Base-by-base conservation (phyloP, 1,140 invertebrate genomes). In the Drosophila guanche region DNA sequence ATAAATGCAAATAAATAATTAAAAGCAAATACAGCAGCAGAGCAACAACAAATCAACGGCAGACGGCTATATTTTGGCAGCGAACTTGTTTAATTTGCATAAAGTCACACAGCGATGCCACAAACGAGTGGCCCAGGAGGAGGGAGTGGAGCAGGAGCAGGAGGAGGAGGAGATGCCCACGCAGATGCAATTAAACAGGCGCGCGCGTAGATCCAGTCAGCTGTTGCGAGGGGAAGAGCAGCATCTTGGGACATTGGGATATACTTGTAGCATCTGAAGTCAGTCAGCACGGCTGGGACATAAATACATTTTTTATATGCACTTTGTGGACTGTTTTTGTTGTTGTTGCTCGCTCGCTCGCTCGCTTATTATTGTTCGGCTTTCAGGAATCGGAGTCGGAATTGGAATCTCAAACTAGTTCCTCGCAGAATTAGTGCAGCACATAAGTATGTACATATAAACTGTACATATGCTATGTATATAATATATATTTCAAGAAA, bases 1-100 rank as follows among this genome's bases (percentile, higher is more conserved):
- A 70, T 70, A 57, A 66, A 78, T 68, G 62, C 79, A 85, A 85
- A 88, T 88, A 83, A 86, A 86, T 79, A 86, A 88, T 76, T 88
- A 83, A 88, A 88, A 58, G 48, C 83, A 88, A 78, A 86, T 71
- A 76, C 56, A 84, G 46, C 37, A 53, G 16, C 20, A 5, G 42
- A 47, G 40, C 50, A 61, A 66, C 56, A 55, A 58, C 76, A 79
- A 79, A 67, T 79, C 57, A 59, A 55, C 65, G 43, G 43, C 59
- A 43, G 54, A 55, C 57, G 27, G 73, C 63, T 67, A 67, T 85
- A 81, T 85, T 80, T 86, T 88, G 81, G 81, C 83, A 81, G 71
- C 62, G 66, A 86, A 86, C 81, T 88, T 71, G 83, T 86, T 86
- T 86, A 81, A 88, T 86, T 86, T 86, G 83, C 81, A 86, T 86